These are phyloP conservation scores for Pemphigus obesinymphae DNA, from an alignment of 1,140 invertebrate species.

Conservation along the genomic window DNA sequence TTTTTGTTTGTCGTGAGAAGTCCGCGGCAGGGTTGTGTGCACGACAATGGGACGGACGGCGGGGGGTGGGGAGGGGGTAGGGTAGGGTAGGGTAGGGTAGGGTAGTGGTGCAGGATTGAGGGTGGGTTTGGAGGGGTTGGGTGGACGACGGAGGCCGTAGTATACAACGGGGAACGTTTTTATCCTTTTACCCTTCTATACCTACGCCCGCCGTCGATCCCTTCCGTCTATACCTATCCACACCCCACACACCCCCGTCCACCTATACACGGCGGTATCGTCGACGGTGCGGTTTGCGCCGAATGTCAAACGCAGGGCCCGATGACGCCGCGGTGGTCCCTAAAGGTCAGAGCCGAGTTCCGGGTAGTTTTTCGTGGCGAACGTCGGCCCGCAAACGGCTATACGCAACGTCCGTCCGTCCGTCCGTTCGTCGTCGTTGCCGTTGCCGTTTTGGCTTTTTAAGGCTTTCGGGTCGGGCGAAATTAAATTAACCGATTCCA, in stretches of 20 bases:
- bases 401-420: neutral
- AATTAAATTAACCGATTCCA: neutral
- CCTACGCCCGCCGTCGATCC: no score
- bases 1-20: neutral
- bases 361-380: neutral
- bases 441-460: neutral
- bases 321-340: neutral
- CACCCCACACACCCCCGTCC: neutral
- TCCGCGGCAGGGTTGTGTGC: neutral
- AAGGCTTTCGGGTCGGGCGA: neutral
- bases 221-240: no score
- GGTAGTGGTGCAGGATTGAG: neutral
- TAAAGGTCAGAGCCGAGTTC: neutral
- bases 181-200: no score
- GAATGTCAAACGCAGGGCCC: slow-evolving; percentile 21
- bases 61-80: neutral
- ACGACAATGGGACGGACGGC: neutral
- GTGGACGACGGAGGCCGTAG: neutral
- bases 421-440: neutral
- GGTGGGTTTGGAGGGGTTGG: neutral
- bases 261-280: neutral
- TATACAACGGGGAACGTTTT: slow-evolving; percentile 15
- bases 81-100: no score
- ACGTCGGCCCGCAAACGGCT: neutral
- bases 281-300: slow-evolving; percentile 24